A percentile compares a stretch with the other conserved stretches of the same genome.
Conservation (phyloP, 2,113 vertebrate genomes). For the Spermophilus dauricus region DNA sequence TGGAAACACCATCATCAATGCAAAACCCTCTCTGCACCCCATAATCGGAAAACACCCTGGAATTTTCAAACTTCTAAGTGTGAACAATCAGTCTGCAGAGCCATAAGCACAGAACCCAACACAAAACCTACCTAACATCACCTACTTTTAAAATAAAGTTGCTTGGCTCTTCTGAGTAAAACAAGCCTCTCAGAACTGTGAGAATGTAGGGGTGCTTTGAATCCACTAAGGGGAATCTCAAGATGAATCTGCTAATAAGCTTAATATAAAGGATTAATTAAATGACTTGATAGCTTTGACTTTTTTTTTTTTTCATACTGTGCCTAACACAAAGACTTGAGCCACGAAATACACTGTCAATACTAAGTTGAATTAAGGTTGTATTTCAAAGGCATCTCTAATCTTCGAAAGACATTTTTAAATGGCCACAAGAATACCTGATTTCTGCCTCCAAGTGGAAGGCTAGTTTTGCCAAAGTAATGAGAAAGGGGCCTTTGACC, state of each 20-base stretch:
- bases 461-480: neutral
- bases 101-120: neutral
- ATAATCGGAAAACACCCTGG: neutral
- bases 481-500: neutral
- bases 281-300: neutral
- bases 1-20: neutral
- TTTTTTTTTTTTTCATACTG: neutral
- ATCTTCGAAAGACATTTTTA: slow-evolving; percentile 46
- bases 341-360: neutral
- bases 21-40: neutral
- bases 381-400: slow-evolving; percentile 21
- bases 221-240: neutral
- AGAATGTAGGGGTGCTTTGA: neutral
- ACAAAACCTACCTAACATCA: neutral
- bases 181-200: neutral
- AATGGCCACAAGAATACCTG: neutral
- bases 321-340: neutral
- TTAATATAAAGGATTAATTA: slow-evolving; percentile 18
- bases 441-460: neutral
- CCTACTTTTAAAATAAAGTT: slow-evolving; percentile 22
- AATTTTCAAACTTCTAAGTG: neutral
- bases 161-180: neutral
- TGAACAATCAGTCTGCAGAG: neutral
- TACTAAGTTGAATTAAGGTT: neutral
- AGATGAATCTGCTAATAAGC: neutral